Conservation (phyloP, 2,113 vertebrate species). For the Gymnarchus niloticus region DNA sequence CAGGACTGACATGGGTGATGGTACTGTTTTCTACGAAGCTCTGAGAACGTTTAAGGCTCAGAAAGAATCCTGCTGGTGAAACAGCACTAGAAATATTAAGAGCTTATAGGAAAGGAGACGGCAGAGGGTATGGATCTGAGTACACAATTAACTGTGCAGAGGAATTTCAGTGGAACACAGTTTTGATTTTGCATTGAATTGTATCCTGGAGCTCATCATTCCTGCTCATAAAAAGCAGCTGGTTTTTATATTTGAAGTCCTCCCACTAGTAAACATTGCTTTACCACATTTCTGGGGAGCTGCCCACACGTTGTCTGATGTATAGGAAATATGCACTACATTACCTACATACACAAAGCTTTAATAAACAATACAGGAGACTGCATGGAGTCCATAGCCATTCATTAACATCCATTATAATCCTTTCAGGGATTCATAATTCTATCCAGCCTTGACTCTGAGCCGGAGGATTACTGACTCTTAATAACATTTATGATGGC, state of each 20-base stretch:
- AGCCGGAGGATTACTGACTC: neutral
- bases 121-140: neutral
- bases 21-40: neutral
- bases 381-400: neutral
- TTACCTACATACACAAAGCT: neutral
- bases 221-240: neutral
- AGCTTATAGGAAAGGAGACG: neutral
- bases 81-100: neutral
- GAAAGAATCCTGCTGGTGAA: neutral
- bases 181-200: neutral
- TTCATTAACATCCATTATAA: neutral
- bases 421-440: neutral
- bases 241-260: neutral
- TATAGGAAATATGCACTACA: neutral
- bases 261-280: neutral
- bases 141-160: conserved; percentile 1
- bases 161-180: neutral
- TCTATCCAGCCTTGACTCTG: neutral
- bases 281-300: neutral
- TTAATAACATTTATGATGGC: neutral
- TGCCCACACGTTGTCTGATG: neutral
- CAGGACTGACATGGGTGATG: neutral
- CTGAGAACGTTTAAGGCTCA: neutral
- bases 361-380: neutral
- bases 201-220: neutral